Conservation (phyloP, 2,888 invertebrate genomes). For the Luperina nickerlii region DNA sequence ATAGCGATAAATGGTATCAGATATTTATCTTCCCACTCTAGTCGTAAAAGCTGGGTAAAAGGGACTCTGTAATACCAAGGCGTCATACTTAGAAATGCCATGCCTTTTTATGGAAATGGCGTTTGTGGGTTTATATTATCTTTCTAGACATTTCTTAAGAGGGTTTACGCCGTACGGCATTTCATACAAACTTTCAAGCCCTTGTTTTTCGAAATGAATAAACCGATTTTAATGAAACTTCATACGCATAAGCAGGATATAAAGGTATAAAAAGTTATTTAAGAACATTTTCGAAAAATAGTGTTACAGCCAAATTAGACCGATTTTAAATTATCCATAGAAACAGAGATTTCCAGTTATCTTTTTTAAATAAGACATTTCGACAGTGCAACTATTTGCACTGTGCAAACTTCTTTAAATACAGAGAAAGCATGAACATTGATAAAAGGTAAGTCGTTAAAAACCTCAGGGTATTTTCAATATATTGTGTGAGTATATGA, state of each 20-base stretch:
- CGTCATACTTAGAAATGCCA: constrained; percentile 14
- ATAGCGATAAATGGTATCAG: constrained; percentile 40
- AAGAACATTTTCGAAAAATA: too few relatives aligned
- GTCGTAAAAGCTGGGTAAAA: constrained; percentile 21
- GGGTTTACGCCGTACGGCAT: too few relatives aligned
- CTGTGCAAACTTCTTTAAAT: background rate
- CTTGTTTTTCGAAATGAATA: too few relatives aligned
- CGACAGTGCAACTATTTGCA: background rate
- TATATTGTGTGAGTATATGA: background rate
- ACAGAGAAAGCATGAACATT: background rate
- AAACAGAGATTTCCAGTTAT: too few relatives aligned
- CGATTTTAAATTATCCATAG: too few relatives aligned
- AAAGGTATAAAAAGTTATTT: too few relatives aligned
- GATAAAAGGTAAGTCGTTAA: background rate
- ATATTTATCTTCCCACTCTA: constrained; percentile 31
- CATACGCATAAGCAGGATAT: too few relatives aligned
- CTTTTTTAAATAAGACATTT: too few relatives aligned
- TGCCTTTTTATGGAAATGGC: constrained; percentile 15
- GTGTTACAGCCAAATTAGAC: too few relatives aligned
- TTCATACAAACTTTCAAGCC: too few relatives aligned
- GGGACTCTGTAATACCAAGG: constrained; percentile 14
- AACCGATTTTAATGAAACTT: too few relatives aligned
- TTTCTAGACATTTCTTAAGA: background rate
- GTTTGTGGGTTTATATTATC: constrained; percentile 3
- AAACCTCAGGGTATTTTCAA: background rate